Evolutionary conservation across 2,888 invertebrate genomes (phyloP).

Genomic region (Diloba caeruleocephala): DNA sequence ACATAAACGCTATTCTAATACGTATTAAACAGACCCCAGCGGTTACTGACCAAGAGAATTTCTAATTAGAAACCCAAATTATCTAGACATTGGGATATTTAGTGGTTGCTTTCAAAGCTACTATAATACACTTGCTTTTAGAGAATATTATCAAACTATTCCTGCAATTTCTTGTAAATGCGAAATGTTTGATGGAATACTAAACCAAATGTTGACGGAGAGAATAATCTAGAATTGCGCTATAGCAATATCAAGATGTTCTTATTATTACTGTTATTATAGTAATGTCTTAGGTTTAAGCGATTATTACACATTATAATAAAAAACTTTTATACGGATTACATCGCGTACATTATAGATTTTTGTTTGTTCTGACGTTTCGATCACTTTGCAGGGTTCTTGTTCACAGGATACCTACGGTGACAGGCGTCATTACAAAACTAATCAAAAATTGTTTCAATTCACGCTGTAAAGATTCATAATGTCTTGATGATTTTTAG

Average conservation of each 20-base stretch:
- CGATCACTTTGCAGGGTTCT: too few relatives aligned
- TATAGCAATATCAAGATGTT: not conserved
- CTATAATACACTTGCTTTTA: conserved; percentile 26
- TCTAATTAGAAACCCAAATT: conserved; percentile 40
- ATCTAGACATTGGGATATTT: conserved; percentile 46
- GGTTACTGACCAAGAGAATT: conserved; percentile 48
- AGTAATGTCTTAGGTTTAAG: too few relatives aligned
- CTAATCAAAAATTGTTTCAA: too few relatives aligned
- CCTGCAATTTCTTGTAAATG: conserved; percentile 4
- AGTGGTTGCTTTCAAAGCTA: conserved; percentile 25
- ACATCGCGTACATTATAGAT: too few relatives aligned
- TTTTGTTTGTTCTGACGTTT: too few relatives aligned
- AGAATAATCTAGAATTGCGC: not conserved
- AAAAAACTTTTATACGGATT: too few relatives aligned
- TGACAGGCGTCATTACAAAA: too few relatives aligned
- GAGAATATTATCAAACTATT: conserved; percentile 32
- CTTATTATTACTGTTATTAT: not conserved
- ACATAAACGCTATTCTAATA: conserved; percentile 28
- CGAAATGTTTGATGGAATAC: conserved; percentile 3
- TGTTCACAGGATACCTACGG: too few relatives aligned
- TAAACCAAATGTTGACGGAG: not conserved
- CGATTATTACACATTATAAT: too few relatives aligned
- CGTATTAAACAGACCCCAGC: conserved; percentile 35
- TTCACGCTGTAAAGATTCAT: too few relatives aligned
- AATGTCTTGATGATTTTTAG: too few relatives aligned